phyloP scores from a whole-genome alignment of 2,797 vertebrate species.

The Lophius americanus region DNA sequence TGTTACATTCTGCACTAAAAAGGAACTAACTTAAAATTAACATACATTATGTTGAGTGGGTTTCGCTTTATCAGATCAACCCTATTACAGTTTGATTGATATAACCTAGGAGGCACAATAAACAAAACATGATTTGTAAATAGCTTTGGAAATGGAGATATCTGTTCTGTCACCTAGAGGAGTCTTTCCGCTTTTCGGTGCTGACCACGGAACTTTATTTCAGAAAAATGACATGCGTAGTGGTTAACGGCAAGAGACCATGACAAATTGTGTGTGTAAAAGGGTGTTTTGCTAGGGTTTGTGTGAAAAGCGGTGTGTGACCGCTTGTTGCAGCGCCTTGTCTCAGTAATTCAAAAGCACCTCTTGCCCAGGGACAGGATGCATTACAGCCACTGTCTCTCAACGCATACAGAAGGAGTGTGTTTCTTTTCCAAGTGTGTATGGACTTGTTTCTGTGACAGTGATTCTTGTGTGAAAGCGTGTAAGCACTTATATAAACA shows the following conservation, averaged over 20 bases:
- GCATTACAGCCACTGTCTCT: constrained; percentile 39
- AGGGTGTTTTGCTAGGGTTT: constrained; percentile 17
- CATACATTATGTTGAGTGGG: too few species aligned
- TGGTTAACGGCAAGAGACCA: background rate
- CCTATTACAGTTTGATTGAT: too few species aligned
- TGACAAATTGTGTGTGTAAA: constrained; percentile 23
- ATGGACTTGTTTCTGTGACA: background rate
- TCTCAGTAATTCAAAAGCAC: constrained; percentile 66
- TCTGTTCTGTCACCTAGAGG: too few species aligned
- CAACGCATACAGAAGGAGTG: constrained; percentile 14
- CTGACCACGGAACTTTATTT: too few species aligned
- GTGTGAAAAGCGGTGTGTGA: constrained; percentile 31
- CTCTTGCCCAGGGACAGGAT: constrained; percentile 46
- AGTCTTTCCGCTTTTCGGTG: too few species aligned
- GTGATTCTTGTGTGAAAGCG: background rate
- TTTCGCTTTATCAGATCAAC: too few species aligned
- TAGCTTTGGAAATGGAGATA: too few species aligned
- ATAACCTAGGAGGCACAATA: too few species aligned
- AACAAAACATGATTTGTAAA: too few species aligned
- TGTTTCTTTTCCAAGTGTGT: constrained; percentile 15
- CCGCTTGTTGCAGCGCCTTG: constrained; percentile 54
- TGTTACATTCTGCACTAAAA: too few species aligned
- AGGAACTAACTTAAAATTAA: too few species aligned
- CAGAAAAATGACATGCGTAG: too few species aligned
- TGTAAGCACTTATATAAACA: background rate